Evolutionary conservation across 2,797 vertebrate species (phyloP).

Genomic region (Myripristis jacobus): DNA sequence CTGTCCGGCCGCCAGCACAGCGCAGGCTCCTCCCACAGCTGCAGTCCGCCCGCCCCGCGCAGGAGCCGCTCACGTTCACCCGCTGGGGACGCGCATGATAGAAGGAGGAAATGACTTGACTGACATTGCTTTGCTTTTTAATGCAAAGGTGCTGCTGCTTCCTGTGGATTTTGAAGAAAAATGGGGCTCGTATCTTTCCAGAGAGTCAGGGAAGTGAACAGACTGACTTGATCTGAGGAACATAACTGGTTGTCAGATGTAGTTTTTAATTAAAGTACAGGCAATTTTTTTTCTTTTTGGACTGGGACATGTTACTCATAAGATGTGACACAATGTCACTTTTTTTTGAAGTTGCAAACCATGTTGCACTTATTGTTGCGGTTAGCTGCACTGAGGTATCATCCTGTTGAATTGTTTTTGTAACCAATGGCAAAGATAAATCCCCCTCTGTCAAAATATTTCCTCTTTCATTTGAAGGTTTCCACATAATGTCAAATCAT

Average conservation of each 20-base stretch:
- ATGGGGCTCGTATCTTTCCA: neutral
- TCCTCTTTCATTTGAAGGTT: neutral
- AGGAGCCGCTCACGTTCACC: constrained; percentile 49
- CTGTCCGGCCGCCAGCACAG: constrained; percentile 1
- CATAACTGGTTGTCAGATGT: too few species aligned
- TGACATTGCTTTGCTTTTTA: neutral
- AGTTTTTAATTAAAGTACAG: too few species aligned
- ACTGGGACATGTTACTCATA: neutral
- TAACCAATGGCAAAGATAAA: neutral
- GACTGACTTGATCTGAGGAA: neutral
- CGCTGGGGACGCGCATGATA: constrained; percentile 17
- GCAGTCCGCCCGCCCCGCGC: constrained; percentile 20
- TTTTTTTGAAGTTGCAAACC: neutral
- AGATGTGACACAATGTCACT: neutral
- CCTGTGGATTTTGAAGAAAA: neutral
- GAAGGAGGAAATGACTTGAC: constrained; percentile 33
- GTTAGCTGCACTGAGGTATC: neutral
- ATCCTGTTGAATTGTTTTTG: neutral
- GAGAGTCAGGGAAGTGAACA: neutral
- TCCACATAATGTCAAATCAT: neutral
- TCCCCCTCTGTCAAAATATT: neutral
- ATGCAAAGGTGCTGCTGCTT: neutral
- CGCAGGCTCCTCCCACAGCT: constrained; percentile 27
- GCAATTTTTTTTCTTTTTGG: too few species aligned
- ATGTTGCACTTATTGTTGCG: neutral